Evolutionary conservation across 53 echinoderm and acorn worm species (phyloP).

Genomic region (Henricia sp.): DNA sequence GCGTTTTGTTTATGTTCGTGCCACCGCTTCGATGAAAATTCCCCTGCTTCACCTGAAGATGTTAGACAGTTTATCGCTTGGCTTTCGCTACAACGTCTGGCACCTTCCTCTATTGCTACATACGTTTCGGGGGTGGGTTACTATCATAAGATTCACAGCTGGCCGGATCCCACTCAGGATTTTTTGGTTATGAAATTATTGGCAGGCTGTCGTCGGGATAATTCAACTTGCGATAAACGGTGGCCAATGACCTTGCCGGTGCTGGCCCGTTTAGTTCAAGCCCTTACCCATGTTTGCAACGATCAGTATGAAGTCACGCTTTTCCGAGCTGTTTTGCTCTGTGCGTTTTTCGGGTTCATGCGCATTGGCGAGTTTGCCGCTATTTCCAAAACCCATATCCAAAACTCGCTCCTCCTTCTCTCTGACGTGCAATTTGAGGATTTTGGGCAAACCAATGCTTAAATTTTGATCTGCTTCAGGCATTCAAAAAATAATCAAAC

Average conservation of each 20-base stretch:
- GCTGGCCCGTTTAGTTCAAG: too few species aligned
- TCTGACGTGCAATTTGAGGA: slow-evolving; percentile 1
- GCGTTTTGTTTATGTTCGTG: too few species aligned
- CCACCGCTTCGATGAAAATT: neutral
- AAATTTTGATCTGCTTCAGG: neutral
- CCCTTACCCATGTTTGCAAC: too few species aligned
- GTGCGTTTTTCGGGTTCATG: too few species aligned
- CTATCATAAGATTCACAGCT: neutral
- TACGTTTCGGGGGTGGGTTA: slow-evolving; percentile 12
- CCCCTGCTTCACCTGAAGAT: neutral
- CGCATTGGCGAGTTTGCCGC: neutral
- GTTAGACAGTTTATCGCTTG: neutral
- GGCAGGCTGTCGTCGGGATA: slow-evolving; percentile 14
- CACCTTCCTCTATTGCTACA: neutral
- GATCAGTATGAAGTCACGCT: too few species aligned
- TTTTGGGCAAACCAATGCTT: neutral
- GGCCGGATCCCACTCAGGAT: slow-evolving; percentile 19
- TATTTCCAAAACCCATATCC: neutral
- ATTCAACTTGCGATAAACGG: neutral
- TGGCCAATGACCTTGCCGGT: slow-evolving; percentile 13
- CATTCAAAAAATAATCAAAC: neutral
- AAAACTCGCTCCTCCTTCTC: neutral
- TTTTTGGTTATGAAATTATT: slow-evolving; percentile 7
- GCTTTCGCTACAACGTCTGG: neutral
- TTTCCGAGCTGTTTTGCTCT: too few species aligned